These are phyloP conservation scores for Platerodrilus igneus DNA, from an alignment of 2,888 invertebrate species.

Conservation along the genomic window DNA sequence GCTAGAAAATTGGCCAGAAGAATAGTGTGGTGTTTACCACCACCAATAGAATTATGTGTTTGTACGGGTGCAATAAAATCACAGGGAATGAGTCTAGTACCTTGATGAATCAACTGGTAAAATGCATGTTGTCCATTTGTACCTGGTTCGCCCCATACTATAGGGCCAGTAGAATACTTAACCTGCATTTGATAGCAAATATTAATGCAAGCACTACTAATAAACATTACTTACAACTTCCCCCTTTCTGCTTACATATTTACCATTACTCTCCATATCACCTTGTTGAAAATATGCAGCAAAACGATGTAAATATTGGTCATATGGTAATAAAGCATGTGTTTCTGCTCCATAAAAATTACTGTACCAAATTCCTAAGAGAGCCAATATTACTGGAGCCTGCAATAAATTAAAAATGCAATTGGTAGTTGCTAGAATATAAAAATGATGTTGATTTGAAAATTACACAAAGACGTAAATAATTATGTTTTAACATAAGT, in stretches of 20 bases:
- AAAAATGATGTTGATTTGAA: too few species aligned
- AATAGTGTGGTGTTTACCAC: conserved; percentile 88
- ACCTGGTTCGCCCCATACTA: conserved; percentile 98
- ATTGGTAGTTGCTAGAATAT: too few species aligned
- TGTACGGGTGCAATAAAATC: conserved; percentile 94
- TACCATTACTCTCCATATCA: conserved; percentile 99
- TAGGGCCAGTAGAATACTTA: conserved; percentile 67
- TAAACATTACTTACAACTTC: conserved; percentile 50
- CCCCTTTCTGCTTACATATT: conserved; percentile 76
- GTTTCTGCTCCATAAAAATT: conserved; percentile 96
- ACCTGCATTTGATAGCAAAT: conserved; percentile 34
- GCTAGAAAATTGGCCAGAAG: conserved; percentile 95
- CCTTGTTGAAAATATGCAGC: conserved; percentile 99
- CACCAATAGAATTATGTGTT: conserved; percentile 81
- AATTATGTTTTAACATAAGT: too few species aligned
- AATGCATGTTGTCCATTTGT: conserved; percentile 99
- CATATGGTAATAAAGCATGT: conserved; percentile 94
- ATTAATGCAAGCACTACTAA: background rate
- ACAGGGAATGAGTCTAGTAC: conserved; percentile 79
- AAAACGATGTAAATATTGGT: conserved; percentile 97
- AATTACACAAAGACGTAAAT: too few species aligned
- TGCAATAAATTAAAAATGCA: conserved; percentile 47
- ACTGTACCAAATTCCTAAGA: conserved; percentile 89
- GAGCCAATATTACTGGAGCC: conserved; percentile 89
- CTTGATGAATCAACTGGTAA: conserved; percentile 98